Conservation (phyloP, 1,140 invertebrate genomes). For the Brachionus sp. region DNA sequence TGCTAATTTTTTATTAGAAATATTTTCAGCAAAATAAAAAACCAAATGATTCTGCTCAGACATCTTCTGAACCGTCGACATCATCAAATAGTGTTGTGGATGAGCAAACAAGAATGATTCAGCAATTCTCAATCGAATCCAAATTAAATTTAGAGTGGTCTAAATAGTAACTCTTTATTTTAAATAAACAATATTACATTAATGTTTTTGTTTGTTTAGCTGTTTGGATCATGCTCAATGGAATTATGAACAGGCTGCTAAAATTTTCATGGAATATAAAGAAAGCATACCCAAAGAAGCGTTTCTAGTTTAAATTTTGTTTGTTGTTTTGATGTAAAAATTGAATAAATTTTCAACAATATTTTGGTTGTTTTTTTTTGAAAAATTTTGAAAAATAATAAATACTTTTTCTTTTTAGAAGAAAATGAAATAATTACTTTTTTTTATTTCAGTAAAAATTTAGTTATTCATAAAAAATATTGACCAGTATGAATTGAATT, state of each 20-base stretch:
- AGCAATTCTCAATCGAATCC: constrained; percentile 23
- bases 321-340: too few species aligned
- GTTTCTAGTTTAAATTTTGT: background rate
- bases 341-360: background rate
- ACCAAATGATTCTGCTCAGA: background rate
- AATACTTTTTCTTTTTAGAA: too few species aligned
- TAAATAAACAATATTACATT: background rate
- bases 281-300: constrained; percentile 38
- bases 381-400: background rate
- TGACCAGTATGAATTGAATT: too few species aligned
- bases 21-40: constrained; percentile 19
- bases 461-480: too few species aligned
- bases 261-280: background rate
- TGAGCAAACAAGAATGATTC: background rate
- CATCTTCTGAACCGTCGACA: background rate
- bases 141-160: constrained; percentile 40
- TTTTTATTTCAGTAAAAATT: too few species aligned
- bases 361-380: background rate
- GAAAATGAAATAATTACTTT: too few species aligned
- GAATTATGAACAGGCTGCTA: constrained; percentile 34
- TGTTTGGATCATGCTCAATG: constrained; percentile 36
- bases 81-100: background rate
- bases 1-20: background rate
- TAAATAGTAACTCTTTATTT: background rate
- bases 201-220: background rate